These are phyloP conservation scores for Probaryconus sp. DNA, from an alignment of 1,140 invertebrate genomes.

Conservation along the genomic window DNA sequence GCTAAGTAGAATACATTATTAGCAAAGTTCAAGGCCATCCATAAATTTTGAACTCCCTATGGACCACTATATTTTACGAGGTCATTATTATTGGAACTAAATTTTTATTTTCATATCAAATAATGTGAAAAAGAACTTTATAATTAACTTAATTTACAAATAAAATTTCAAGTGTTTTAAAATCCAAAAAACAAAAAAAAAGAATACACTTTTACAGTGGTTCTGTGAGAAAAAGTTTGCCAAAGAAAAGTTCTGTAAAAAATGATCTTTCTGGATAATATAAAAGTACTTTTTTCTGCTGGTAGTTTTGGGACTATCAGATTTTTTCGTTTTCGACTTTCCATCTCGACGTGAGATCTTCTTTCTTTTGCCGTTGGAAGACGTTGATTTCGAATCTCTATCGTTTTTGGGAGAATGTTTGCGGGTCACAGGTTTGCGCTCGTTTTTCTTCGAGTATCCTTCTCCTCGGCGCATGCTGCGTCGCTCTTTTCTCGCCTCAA, in stretches of 20 bases:
- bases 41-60: constrained; percentile 13
- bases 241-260: too few species aligned
- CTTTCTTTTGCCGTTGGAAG: constrained; percentile 2
- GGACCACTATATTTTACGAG: constrained; percentile 12
- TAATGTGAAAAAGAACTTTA: too few species aligned
- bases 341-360: neutral
- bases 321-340: constrained; percentile 13
- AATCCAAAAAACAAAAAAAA: too few species aligned
- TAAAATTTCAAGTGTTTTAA: too few species aligned
- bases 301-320: neutral
- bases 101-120: constrained; percentile 2
- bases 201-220: too few species aligned
- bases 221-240: too few species aligned
- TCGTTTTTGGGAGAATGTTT: constrained; percentile 13
- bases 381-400: constrained; percentile 1
- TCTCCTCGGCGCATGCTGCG: constrained; percentile 52
- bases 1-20: constrained; percentile 4
- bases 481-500: constrained; percentile 35
- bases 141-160: too few species aligned
- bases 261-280: too few species aligned
- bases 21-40: constrained; percentile 7
- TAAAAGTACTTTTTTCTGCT: neutral
- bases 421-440: constrained; percentile 25
- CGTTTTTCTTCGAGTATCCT: constrained; percentile 31
- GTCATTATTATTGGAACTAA: constrained; percentile 8